Evolutionary conservation across 1,140 invertebrate genomes (phyloP).

Genomic region (Formica exsecta): DNA sequence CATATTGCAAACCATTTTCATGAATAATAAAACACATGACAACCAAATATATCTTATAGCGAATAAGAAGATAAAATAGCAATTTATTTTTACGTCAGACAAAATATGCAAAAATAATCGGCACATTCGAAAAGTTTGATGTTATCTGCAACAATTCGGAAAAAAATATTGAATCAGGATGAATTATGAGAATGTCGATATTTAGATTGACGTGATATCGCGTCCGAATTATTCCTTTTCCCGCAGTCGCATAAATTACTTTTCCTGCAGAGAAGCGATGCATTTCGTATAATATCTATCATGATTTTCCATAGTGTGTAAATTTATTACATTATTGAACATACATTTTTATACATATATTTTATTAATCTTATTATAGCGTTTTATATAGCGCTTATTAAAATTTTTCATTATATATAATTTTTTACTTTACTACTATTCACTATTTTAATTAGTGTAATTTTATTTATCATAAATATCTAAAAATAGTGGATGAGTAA

Average conservation of each 20-base stretch:
- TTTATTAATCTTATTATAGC: neutral
- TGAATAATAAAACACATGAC: neutral
- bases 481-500: neutral
- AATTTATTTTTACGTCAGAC: neutral
- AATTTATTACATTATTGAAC: neutral
- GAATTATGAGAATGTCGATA: constrained; percentile 3
- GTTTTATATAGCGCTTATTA: neutral
- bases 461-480: neutral
- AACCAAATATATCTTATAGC: neutral
- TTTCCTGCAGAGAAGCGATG: neutral
- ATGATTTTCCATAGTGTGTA: constrained; percentile 19
- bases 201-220: constrained; percentile 3
- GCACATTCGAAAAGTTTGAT: neutral
- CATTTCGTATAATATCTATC: neutral
- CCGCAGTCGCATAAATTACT: constrained; percentile 4
- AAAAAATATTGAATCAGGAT: neutral
- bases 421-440: neutral
- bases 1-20: neutral
- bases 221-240: constrained; percentile 20
- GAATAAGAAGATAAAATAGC: no score
- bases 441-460: neutral
- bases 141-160: neutral
- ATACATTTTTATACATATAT: neutral
- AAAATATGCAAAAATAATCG: neutral
- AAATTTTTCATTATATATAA: neutral